Evolutionary conservation across 2,888 invertebrate genomes (phyloP).

Genomic region (Scelioninae gen. 1): DNA sequence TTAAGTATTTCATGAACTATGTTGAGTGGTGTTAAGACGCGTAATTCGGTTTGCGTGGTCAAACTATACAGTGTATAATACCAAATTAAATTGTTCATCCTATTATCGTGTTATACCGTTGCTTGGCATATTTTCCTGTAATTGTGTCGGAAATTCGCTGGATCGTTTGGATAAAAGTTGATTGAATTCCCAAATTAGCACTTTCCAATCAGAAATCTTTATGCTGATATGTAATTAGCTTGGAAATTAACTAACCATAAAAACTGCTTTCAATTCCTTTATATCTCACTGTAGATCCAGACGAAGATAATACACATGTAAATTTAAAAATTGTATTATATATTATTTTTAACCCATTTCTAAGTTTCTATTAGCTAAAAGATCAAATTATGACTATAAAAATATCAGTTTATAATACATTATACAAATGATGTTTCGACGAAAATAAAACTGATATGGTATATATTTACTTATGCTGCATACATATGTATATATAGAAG

Average conservation of each 20-base stretch:
- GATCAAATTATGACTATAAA: too few relatives aligned
- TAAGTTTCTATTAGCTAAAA: too few relatives aligned
- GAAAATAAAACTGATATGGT: too few relatives aligned
- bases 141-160: conserved; percentile 10
- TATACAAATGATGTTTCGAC: too few relatives aligned
- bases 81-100: conserved; percentile 28
- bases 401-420: too few relatives aligned
- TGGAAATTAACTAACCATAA: too few relatives aligned
- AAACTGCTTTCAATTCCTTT: too few relatives aligned
- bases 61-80: conserved; percentile 20
- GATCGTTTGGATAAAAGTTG: conserved; percentile 6
- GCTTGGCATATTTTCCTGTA: conserved; percentile 11
- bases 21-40: conserved; percentile 29
- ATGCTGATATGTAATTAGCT: not conserved
- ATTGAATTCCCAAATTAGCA: not conserved
- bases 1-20: conserved; percentile 11
- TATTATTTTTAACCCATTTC: too few relatives aligned
- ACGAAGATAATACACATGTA: not conserved
- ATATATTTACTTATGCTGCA: too few relatives aligned
- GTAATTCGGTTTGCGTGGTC: conserved; percentile 32
- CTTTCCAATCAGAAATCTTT: not conserved
- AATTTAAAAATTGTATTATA: too few relatives aligned
- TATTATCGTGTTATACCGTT: conserved; percentile 1
- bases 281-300: too few relatives aligned
- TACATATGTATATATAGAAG: too few relatives aligned